Evolutionary conservation across 2,888 invertebrate genomes (phyloP), one percentile per base, ranked within the genome.

Genomic region (Agelastica alni): DNA sequence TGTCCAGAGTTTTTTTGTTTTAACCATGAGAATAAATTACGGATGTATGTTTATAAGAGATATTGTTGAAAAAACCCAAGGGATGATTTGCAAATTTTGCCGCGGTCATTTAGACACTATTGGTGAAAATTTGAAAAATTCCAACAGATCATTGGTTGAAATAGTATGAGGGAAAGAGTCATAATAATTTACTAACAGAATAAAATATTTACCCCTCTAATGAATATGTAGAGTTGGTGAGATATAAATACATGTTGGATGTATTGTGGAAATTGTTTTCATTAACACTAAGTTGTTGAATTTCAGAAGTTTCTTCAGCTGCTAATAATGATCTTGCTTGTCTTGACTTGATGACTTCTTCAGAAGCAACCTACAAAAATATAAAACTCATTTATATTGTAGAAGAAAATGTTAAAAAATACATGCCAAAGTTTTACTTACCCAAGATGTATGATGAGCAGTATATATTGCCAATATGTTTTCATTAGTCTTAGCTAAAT

Each of bases 401-500:
- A n/a, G n/a, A n/a, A n/a, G n/a, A 46, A 52, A 42, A 36, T n/a
- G 31, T 37, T 54, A 47, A 54, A 17, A 46, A 16, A 9, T 5
- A n/a, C 16, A 46, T 14, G 7, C 2, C 9, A 51, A n/a, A 17
- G 7, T 36, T 16, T 18, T 45, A 62, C 63, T 59, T 71, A 78
- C 76, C 79, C 79, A 79, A 12, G 86, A 85, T 0, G 83, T 81
- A 60, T 79, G 78, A 20, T 76, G 72, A 0, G 81, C 84, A 0
- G 86, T 85, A 65, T 84, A 85, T 0, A 86, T 55, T 1, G 79
- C 83, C 5, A 85, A 67, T 1, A 85, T 78, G 34, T 81, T 77
- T 2, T 72, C 69, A 54, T 81, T 62, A 13, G 70, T 58, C 36
- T 79, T 71, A 14, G 78, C 64, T 10, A 86, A 70, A 43, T 82